Evolutionary conservation across 2,797 vertebrate species (phyloP).

Genomic region (Triplophysa bombifrons): DNA sequence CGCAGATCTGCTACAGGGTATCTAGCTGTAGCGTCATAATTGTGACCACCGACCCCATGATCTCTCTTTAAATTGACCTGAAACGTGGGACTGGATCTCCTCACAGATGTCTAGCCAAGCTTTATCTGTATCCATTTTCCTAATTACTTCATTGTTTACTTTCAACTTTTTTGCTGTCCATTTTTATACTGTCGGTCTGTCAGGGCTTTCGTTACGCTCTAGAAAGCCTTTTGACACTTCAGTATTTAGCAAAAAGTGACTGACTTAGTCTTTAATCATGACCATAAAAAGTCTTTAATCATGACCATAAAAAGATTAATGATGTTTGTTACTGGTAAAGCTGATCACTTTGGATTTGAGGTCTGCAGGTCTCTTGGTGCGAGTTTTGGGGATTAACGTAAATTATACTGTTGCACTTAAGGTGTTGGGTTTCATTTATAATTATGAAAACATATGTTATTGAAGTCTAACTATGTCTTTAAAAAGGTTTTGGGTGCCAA

Average conservation of each 20-base stretch:
- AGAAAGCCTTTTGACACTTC: not conserved
- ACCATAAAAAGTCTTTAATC: not conserved
- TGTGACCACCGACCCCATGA: not conserved
- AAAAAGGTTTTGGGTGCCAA: conserved; percentile 15
- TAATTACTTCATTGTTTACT: not conserved
- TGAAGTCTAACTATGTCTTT: conserved; percentile 6
- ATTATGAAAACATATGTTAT: not conserved
- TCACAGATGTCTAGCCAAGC: not conserved
- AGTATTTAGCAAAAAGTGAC: not conserved
- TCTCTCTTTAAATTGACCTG: conserved; percentile 5
- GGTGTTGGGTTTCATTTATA: conserved; percentile 35
- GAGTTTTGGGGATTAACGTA: conserved; percentile 62
- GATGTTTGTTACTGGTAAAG: not conserved
- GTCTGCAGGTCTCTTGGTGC: conserved; percentile 52
- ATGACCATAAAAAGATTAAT: conserved; percentile 1
- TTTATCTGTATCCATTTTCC: not conserved
- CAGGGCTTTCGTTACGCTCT: not conserved
- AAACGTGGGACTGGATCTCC: not conserved
- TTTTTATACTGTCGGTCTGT: not conserved
- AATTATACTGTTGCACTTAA: conserved; percentile 63
- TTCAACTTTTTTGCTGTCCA: not conserved
- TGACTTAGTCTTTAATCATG: conserved; percentile 22
- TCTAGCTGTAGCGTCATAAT: conserved; percentile 74
- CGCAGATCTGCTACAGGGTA: conserved; percentile 73
- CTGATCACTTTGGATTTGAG: conserved; percentile 6